Evolutionary conservation across 2,888 invertebrate species (phyloP).

Genomic region (Agonopterix alstromeriana): DNA sequence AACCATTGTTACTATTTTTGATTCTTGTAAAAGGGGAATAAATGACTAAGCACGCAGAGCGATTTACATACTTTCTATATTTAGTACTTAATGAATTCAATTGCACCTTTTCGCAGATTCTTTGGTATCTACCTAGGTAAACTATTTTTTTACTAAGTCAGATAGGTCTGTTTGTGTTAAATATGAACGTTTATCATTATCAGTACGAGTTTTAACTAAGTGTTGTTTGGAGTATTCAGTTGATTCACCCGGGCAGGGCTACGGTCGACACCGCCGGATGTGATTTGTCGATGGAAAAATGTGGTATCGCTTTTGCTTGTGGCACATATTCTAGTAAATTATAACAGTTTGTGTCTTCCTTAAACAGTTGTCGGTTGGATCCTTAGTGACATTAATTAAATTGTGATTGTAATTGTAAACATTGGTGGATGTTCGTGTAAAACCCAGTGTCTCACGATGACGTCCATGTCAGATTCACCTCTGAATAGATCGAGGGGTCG

Average conservation of each 20-base stretch:
- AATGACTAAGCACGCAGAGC: slow-evolving; percentile 24
- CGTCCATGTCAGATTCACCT: slow-evolving; percentile 59
- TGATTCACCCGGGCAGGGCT: slow-evolving; percentile 55
- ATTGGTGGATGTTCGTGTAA: slow-evolving; percentile 14
- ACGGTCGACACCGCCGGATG: slow-evolving; percentile 62
- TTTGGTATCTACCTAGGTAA: no score
- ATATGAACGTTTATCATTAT: slow-evolving; percentile 28
- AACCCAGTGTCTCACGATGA: slow-evolving; percentile 35
- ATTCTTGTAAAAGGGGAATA: slow-evolving; percentile 21
- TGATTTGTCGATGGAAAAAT: slow-evolving; percentile 72
- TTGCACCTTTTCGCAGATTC: no score
- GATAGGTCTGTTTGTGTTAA: no score
- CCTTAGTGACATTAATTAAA: slow-evolving; percentile 15
- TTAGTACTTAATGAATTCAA: no score
- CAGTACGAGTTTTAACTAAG: slow-evolving; percentile 41
- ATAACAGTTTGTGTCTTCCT: slow-evolving; percentile 64
- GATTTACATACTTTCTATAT: no score
- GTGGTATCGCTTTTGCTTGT: slow-evolving; percentile 62
- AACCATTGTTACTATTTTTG: slow-evolving; percentile 36
- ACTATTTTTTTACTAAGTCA: no score
- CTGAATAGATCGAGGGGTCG: slow-evolving; percentile 55
- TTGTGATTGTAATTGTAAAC: slow-evolving; percentile 13
- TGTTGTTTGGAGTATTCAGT: slow-evolving; percentile 45
- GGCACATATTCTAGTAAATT: slow-evolving; percentile 49
- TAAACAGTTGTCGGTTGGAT: slow-evolving; percentile 39